Base-by-base conservation (phyloP, 2,888 invertebrate genomes). In the Polia nebulosa region DNA sequence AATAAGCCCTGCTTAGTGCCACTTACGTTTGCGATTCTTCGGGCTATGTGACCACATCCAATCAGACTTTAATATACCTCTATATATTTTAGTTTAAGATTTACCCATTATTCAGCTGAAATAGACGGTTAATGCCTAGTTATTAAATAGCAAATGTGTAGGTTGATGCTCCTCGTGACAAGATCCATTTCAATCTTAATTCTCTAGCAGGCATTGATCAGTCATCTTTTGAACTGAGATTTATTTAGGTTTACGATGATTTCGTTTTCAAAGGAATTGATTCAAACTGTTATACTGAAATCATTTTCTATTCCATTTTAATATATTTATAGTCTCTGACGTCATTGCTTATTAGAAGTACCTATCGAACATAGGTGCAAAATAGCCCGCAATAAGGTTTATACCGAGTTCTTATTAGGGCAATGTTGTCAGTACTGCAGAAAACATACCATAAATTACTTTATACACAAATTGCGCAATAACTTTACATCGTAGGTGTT, bases 401-500 rank as follows among this genome's bases (percentile, higher is more conserved):
- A 72, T 59, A 56, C 22, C 66, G 5, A 34, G 13, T n/a, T 45
- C 52, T 61, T 60, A 79, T 61, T 73, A 60, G 59, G 36, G 44
- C 67, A 65, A 71, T 65, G 64, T 79, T 70, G 70, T 65, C 69
- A 62, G 56, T 55, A 47, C 27, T n/a, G 51, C 36, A 52, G 49
- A 57, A 55, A 72, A 76, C 72, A 72, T 44, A 60, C 62, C 25
- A 72, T 76, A 60, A 76, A 72, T 76, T 59, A 59, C 29, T 57
- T 44, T 13, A 51, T 61, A 76, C 76, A 72, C 45, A 76, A 76
- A 76, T 67, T 76, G 55, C 41, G 51, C 67, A 59, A 76, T 75
- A 60, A 49, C 36, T 71, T 65, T 29, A 53, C 65, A 65, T 65
- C 65, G 57, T 75, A 75, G 57, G 71, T 61, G 76, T 65, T 76